Conservation (phyloP, 2,113 vertebrate genomes). For the Vulpes vulpes region DNA sequence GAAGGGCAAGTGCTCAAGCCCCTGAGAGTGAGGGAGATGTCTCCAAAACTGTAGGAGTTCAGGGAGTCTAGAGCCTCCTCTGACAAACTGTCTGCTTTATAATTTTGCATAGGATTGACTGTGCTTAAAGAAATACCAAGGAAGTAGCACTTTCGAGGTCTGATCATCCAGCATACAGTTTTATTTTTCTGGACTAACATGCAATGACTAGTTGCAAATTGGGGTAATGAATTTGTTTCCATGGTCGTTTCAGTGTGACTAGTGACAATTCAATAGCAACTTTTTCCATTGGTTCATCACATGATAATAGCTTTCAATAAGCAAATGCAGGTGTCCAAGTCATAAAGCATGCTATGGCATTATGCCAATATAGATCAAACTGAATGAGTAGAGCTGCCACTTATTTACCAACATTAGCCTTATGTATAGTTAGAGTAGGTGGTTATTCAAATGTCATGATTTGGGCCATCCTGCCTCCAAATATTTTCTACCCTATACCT, state of each 20-base stretch:
- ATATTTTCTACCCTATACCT: neutral
- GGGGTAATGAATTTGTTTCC: neutral
- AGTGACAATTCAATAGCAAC: neutral
- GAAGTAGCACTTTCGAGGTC: neutral
- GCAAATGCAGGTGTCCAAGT: neutral
- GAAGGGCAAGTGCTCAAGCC: neutral
- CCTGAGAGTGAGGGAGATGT: neutral
- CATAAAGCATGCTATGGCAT: neutral
- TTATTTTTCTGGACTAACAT: slow-evolving; percentile 33
- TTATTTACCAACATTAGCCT: neutral
- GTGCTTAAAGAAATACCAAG: slow-evolving; percentile 5
- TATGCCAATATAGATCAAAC: neutral
- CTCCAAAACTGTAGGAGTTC: neutral
- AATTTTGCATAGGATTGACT: neutral
- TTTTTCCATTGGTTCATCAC: neutral
- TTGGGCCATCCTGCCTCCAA: neutral
- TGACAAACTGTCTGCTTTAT: neutral
- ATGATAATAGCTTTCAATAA: neutral
- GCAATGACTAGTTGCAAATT: neutral
- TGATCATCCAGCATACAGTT: neutral
- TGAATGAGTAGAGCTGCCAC: neutral
- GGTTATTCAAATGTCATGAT: slow-evolving; percentile 1
- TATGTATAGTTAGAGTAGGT: neutral
- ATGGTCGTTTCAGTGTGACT: neutral
- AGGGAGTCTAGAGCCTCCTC: neutral